phyloP scores from a whole-genome alignment of 2,797 vertebrate genomes.

The Sebastiscus tertius region DNA sequence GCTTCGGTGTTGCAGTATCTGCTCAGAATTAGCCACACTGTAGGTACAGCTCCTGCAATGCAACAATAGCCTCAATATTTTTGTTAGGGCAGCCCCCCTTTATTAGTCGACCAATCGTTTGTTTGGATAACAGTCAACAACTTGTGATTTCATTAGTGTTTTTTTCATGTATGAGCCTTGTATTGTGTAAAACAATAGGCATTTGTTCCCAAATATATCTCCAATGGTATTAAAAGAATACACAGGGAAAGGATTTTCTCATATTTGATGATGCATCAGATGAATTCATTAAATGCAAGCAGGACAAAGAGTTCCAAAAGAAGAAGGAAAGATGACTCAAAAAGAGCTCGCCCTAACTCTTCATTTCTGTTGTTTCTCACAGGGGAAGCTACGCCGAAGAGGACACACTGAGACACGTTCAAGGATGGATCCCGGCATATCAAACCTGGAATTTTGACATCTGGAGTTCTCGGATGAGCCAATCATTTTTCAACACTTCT shows the following conservation, averaged over 20 bases:
- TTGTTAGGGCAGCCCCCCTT: neutral
- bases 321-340: neutral
- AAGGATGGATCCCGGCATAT: constrained; percentile 12
- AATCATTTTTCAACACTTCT: neutral
- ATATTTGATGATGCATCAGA: neutral
- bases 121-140: neutral
- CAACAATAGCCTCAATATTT: constrained; percentile 34
- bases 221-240: neutral
- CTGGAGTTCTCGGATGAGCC: constrained; percentile 24
- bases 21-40: constrained; percentile 62
- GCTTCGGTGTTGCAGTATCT: constrained; percentile 60
- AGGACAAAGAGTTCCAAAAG: constrained; percentile 1
- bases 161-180: neutral
- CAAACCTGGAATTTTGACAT: constrained; percentile 31
- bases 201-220: neutral
- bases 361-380: constrained; percentile 28
- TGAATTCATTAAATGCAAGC: constrained; percentile 1
- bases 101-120: neutral
- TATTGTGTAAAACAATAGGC: neutral
- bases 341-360: constrained; percentile 11
- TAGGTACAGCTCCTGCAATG: constrained; percentile 26
- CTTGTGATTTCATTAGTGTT: neutral
- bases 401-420: neutral
- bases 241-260: neutral
- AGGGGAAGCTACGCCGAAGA: constrained; percentile 13